These are phyloP conservation scores for Drosophila neonasuta DNA, from an alignment of 2,888 invertebrate species.

Conservation along the genomic window DNA sequence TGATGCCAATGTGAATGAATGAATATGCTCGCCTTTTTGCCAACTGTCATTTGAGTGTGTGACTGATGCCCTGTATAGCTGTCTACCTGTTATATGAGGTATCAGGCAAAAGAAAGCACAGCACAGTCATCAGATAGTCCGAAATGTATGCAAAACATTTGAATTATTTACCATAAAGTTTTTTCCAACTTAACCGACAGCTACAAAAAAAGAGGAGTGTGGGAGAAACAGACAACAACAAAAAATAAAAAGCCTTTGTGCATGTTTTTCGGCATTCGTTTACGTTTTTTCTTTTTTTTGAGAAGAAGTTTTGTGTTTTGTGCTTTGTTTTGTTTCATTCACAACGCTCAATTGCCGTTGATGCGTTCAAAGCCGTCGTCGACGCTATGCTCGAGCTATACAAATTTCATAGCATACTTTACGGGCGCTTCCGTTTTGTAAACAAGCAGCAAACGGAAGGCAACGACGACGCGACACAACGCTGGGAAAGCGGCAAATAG, in stretches of 20 bases:
- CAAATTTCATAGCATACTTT: constrained; percentile 72
- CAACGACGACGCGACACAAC: not conserved
- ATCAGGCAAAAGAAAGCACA: constrained; percentile 20
- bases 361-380: constrained; percentile 59
- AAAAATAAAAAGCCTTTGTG: constrained; percentile 43
- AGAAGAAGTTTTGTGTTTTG: constrained; percentile 39
- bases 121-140: constrained; percentile 22
- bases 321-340: constrained; percentile 29
- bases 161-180: constrained; percentile 66
- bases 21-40: not conserved
- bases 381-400: constrained; percentile 38
- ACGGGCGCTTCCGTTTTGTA: constrained; percentile 66
- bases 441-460: constrained; percentile 49
- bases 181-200: constrained; percentile 36
- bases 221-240: constrained; percentile 13
- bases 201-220: constrained; percentile 5
- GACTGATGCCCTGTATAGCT: constrained; percentile 4
- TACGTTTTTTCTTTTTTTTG: constrained; percentile 6
- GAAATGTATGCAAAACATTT: constrained; percentile 54
- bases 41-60: constrained; percentile 1
- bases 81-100: constrained; percentile 14
- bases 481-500: constrained; percentile 16
- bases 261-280: constrained; percentile 19
- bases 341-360: constrained; percentile 56
- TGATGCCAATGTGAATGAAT: not conserved